Evolutionary conservation across 2,797 vertebrate genomes (phyloP).

Genomic region (Ataeniobius toweri): DNA sequence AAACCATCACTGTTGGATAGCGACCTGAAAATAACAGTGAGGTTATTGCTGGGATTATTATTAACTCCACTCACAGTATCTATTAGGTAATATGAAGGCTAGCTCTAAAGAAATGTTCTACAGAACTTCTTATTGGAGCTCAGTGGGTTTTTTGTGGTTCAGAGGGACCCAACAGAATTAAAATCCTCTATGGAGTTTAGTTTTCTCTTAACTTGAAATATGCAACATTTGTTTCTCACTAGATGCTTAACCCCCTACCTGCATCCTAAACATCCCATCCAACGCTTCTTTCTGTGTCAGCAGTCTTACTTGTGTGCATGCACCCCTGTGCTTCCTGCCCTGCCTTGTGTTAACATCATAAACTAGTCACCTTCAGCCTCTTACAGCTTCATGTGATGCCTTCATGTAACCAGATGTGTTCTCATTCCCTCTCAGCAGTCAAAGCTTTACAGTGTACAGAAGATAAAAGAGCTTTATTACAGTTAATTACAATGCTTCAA

Average conservation of each 20-base stretch:
- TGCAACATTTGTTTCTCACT: background rate
- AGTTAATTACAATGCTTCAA: constrained; percentile 24
- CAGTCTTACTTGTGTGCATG: constrained; percentile 17
- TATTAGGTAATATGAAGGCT: background rate
- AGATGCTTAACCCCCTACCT: background rate
- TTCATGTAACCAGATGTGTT: constrained; percentile 25
- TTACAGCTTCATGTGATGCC: constrained; percentile 11
- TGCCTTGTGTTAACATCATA: constrained; percentile 30
- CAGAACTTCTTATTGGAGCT: constrained; percentile 16
- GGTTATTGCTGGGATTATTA: constrained; percentile 7
- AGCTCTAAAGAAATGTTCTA: background rate
- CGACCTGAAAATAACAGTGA: background rate
- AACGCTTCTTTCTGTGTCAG: constrained; percentile 10
- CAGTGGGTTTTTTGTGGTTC: constrained; percentile 2
- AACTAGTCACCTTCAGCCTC: constrained; percentile 1
- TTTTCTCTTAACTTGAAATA: constrained; percentile 49
- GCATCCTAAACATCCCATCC: constrained; percentile 14
- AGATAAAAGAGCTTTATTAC: constrained; percentile 48
- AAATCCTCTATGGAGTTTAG: constrained; percentile 10
- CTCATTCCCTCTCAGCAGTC: constrained; percentile 17
- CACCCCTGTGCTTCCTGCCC: constrained; percentile 9
- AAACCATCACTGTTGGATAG: constrained; percentile 25
- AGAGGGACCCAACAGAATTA: background rate
- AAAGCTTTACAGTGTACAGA: constrained; percentile 26
- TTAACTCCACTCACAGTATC: background rate